Base-by-base conservation (phyloP, 2,888 invertebrate species). In the Adineta ricciae region DNA sequence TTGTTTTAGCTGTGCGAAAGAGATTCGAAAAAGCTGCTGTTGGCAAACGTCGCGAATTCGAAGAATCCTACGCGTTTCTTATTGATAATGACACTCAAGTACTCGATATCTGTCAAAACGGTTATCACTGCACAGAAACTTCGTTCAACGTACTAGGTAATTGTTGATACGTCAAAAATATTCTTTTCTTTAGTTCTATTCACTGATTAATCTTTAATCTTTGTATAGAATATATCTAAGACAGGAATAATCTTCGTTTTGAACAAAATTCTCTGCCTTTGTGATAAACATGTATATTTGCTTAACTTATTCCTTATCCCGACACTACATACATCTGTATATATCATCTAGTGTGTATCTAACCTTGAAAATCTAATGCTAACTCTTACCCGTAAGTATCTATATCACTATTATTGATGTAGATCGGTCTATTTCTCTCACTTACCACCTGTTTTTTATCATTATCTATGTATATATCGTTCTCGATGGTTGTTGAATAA, bases 11-110 rank as follows among this genome's bases (percentile, higher is more conserved):
- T 78, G 16, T 78, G 24, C 38, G 78, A 38, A 78, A 78, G 38
- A 78, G 41, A 41, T 78, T 78, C 41, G 38, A 78, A 41, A 38
- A 78, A 78, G 14, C 1, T 41, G 24, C 41, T 38, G 78, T 41
- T n/a, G 78, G 41, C 4, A 38, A 78, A 41, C 78, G 78, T n/a
- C 83, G 46, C 24, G 84, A 85, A 72, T 49, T 54, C 56, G 84
- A 83, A 36, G 84, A 85, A 41, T 41, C 64, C 14, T 85, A 83
- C 83, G 84, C 83, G 27, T 85, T 56, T 50, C 27, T 85, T 36
- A 85, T 85, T 46, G 84, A 85, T 64, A 83, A 83, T 83, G 84
- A 85, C 8, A 27, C 78, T 52, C 84, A 83, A 64, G 52, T 85
- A 16, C n/a, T 46, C 21, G 84, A 85, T 32, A 83, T 85, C 27